Evolutionary conservation across 2,797 vertebrate genomes (phyloP).

Genomic region (Cryptoprocta ferox): DNA sequence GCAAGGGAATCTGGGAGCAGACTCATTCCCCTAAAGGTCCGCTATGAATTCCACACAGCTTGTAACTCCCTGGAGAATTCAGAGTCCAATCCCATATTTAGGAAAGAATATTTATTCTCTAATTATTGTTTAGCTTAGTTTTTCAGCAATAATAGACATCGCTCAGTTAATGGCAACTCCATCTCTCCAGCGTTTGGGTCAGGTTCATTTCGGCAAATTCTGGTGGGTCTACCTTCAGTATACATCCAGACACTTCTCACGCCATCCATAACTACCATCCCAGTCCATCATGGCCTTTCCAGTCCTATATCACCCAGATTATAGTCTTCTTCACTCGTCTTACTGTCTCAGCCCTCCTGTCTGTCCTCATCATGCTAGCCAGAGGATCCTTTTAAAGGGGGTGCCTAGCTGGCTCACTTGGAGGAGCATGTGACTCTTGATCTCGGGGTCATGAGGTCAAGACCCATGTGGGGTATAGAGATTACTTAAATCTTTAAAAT

Average conservation of each 20-base stretch:
- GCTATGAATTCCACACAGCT: neutral
- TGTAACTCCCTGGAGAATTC: neutral
- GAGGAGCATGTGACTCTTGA: no score
- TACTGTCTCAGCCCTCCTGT: neutral
- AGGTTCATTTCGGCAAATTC: neutral
- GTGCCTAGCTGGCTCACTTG: no score
- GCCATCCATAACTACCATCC: no score
- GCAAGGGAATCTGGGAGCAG: neutral
- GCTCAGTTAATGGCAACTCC: neutral
- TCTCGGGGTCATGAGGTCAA: no score
- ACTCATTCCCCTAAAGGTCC: neutral
- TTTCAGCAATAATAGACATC: neutral
- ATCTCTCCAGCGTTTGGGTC: neutral
- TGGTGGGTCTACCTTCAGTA: neutral
- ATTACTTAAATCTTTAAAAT: neutral
- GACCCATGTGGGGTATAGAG: no score
- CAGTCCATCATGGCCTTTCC: neutral
- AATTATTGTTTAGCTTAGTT: neutral
- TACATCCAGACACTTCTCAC: neutral
- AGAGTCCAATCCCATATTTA: neutral
- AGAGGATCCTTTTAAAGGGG: neutral
- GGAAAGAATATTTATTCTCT: neutral
- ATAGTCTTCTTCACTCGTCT: neutral
- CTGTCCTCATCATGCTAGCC: neutral
- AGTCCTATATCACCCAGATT: neutral